Evolutionary conservation across 2,888 invertebrate species (phyloP), one percentile per base, ranked within the genome.

Genomic region (Cyclophora albipunctata): DNA sequence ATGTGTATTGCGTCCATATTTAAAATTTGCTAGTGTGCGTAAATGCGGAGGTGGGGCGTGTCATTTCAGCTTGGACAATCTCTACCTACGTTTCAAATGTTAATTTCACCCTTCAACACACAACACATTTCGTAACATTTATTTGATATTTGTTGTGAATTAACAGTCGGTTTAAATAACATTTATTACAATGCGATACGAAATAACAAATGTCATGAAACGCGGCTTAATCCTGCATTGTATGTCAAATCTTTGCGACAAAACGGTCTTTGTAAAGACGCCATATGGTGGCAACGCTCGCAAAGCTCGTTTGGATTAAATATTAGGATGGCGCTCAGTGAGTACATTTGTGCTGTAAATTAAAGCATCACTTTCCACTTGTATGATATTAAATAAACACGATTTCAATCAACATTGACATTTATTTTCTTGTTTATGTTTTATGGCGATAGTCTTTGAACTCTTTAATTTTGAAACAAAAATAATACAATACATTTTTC

Each of bases 161-260:
- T 84, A 79, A 84, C 84, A 81, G 79, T 79, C 68, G 67, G 68
- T 68, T 70, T 71, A 69, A 65, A 65, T 60, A 69, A 20, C 20
- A 20, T 20, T 20, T 20, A 20, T 20, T 20, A 20, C 20, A 63
- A 66, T 64, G 65, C 73, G 69, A 71, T 80, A 34, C 34, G 75
- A 79, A 81, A 84, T 82, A 70, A 63, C 70, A 79, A 68, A 71
- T 73, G 77, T 80, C 78, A 80, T 79, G 81, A 72, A 73, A 77
- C 67, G 69, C 62, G 62, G 69, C 69, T 73, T 71, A 80, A 73
- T 75, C 74, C 62, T 51, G 46, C 57, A 82, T 85, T 86, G 82
- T 84, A 60, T 52, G 42, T 46, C 59, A 46, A 57, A 58, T 57
- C 60, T 58, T 63, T 61, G 37, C 37, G 63, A 62, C 65, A 71